Evolutionary conservation across 2,113 vertebrate genomes (phyloP).

Genomic region (Ictidomys tridecemlineatus): DNA sequence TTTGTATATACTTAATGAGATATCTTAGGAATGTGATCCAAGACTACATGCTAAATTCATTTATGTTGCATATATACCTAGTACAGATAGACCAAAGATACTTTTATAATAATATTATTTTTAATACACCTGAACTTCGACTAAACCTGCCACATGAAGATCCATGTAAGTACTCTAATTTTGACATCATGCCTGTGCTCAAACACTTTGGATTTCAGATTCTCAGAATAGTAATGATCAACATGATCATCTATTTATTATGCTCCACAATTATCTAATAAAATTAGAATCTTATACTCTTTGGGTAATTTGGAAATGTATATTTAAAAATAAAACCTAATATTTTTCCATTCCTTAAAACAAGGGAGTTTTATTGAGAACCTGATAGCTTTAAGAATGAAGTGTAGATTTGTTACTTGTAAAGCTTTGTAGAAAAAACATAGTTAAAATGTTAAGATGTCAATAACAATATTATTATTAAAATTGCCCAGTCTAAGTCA

Average conservation of each 20-base stretch:
- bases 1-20: neutral
- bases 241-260: neutral
- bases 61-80: neutral
- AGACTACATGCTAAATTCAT: neutral
- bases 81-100: neutral
- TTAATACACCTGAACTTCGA: neutral
- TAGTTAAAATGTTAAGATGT: neutral
- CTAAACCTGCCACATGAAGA: neutral
- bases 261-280: neutral
- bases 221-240: neutral
- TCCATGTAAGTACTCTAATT: neutral
- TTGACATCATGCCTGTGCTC: neutral
- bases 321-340: neutral
- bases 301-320: neutral
- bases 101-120: neutral
- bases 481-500: neutral
- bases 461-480: neutral
- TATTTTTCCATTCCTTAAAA: neutral
- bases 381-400: neutral
- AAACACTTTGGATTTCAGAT: neutral
- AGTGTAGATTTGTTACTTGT: neutral
- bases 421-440: neutral
- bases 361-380: neutral
- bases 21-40: neutral
- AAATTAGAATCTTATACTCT: neutral